Conservation (phyloP, 2,113 vertebrate species). For the Odobenus rosmarus region DNA sequence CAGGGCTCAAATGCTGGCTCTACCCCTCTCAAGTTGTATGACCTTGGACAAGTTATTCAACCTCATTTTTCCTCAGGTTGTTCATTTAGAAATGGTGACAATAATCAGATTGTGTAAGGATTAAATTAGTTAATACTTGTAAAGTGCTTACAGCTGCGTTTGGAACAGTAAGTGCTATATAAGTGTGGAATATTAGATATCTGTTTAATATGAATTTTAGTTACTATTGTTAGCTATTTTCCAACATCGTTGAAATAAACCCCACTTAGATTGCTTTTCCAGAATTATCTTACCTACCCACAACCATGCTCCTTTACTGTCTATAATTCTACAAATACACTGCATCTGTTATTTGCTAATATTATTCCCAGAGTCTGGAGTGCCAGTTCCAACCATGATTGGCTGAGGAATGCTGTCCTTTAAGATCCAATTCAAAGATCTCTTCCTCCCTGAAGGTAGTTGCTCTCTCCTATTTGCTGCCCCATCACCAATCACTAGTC, state of each 20-base stretch:
- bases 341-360: not conserved
- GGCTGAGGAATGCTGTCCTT: not conserved
- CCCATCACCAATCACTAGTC: not conserved
- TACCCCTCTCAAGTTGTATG: not conserved
- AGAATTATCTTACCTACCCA: not conserved
- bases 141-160: not conserved
- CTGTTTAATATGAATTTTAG: not conserved
- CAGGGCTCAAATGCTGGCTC: not conserved
- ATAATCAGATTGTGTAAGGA: not conserved
- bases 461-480: not conserved
- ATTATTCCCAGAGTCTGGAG: not conserved
- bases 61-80: not conserved
- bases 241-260: conserved; percentile 2
- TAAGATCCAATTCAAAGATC: not conserved
- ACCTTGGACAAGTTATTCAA: not conserved
- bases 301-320: not conserved
- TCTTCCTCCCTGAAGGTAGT: not conserved
- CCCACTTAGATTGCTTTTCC: not conserved
- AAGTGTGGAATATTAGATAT: not conserved
- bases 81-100: conserved; percentile 2
- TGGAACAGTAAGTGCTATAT: not conserved
- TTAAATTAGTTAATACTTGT: not conserved
- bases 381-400: not conserved
- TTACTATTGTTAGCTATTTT: not conserved
- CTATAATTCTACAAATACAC: not conserved